Conservation (phyloP, 1,140 invertebrate species). For the Harpegnathos saltator region DNA sequence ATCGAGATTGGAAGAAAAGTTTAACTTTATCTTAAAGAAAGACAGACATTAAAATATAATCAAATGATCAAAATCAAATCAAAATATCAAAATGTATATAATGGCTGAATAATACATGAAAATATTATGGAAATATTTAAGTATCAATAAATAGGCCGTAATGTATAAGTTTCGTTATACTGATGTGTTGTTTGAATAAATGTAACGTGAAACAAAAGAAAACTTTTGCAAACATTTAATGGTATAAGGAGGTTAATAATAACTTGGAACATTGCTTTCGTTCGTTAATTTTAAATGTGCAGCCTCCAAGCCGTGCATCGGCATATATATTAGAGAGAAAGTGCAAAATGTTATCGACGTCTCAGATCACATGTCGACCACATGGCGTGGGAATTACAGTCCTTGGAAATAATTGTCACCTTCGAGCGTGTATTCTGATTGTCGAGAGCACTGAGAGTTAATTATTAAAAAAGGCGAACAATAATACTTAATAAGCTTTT, state of each 20-base stretch:
- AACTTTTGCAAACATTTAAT: neutral
- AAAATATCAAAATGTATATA: too few species aligned
- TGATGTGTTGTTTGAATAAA: neutral
- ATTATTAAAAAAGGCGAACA: too few species aligned
- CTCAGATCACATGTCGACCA: conserved; percentile 26
- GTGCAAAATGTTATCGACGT: conserved; percentile 42
- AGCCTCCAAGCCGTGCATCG: neutral
- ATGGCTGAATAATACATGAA: too few species aligned
- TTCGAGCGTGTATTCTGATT: neutral
- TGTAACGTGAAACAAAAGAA: conserved; percentile 10
- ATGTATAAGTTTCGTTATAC: neutral
- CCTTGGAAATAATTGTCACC: conserved; percentile 6
- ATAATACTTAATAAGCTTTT: too few species aligned
- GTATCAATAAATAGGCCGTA: neutral
- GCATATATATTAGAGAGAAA: conserved; percentile 50
- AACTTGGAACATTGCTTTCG: conserved; percentile 25
- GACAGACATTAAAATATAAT: neutral
- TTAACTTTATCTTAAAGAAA: neutral
- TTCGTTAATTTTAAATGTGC: conserved; percentile 21
- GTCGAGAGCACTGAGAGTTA: neutral
- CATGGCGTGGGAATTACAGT: conserved; percentile 9
- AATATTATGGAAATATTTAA: too few species aligned
- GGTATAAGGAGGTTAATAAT: conserved; percentile 39
- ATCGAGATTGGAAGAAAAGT: neutral
- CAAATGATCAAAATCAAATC: too few species aligned